A percentile compares a stretch with the other conserved stretches of the same genome.
Conservation (phyloP, 2,113 vertebrate genomes). For the Petaurus breviceps region DNA sequence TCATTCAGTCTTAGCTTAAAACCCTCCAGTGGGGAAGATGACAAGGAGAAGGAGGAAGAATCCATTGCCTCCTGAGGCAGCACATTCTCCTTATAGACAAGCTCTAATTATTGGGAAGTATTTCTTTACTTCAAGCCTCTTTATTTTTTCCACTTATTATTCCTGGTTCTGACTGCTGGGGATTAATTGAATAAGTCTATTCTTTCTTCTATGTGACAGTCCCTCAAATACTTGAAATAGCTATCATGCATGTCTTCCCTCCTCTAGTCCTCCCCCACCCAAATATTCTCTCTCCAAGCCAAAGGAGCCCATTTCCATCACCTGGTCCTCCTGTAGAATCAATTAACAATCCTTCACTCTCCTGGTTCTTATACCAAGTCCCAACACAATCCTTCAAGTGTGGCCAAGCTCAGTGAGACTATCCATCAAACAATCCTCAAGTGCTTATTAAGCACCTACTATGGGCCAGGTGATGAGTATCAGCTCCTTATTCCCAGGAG, state of each 20-base stretch:
- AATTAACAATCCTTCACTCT: not conserved
- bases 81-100: not conserved
- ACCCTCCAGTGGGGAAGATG: not conserved
- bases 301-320: not conserved
- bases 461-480: not conserved
- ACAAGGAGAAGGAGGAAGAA: not conserved
- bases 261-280: not conserved
- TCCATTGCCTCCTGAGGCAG: not conserved
- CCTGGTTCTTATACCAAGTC: not conserved
- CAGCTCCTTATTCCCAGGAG: not conserved
- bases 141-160: not conserved
- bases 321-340: not conserved
- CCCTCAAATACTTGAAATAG: not conserved
- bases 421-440: not conserved
- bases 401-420: not conserved
- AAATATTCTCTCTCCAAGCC: not conserved
- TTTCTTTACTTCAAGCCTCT: not conserved
- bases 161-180: not conserved
- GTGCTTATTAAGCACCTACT: not conserved
- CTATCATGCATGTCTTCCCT: not conserved
- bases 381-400: not conserved
- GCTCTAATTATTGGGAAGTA: not conserved
- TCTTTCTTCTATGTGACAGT: not conserved
- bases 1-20: not conserved
- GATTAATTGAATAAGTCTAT: not conserved